Evolutionary conservation across 2,888 invertebrate species (phyloP).

Genomic region (Ditylenchus weischeri): DNA sequence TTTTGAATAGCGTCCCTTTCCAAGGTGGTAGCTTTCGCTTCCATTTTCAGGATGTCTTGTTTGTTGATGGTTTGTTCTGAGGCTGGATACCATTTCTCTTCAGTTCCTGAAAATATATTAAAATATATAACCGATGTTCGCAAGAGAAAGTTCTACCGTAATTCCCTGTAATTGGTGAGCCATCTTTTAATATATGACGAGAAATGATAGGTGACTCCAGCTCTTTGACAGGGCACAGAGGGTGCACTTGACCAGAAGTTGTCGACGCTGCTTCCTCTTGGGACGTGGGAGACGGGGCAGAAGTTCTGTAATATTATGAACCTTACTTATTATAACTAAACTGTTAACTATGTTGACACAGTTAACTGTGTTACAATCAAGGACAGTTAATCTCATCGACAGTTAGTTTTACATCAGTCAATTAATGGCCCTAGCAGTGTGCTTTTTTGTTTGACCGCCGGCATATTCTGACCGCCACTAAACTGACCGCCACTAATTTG

Average conservation of each 20-base stretch:
- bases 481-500: too few relatives aligned
- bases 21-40: not conserved
- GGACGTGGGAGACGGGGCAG: too few relatives aligned
- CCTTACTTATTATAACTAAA: too few relatives aligned
- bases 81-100: conserved; percentile 2
- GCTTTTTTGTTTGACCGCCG: too few relatives aligned
- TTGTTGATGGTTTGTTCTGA: not conserved
- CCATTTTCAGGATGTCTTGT: not conserved
- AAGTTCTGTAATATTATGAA: too few relatives aligned
- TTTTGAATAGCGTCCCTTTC: conserved; percentile 6
- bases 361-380: too few relatives aligned
- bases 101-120: not conserved
- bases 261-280: too few relatives aligned
- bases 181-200: not conserved
- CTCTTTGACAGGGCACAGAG: not conserved
- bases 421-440: too few relatives aligned
- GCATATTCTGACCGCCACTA: too few relatives aligned
- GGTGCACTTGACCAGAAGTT: conserved; percentile 1
- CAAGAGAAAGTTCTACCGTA: not conserved
- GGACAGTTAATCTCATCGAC: too few relatives aligned
- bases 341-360: too few relatives aligned
- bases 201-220: not conserved
- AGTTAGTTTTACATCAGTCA: too few relatives aligned
- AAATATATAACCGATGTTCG: not conserved
- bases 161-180: not conserved